A percentile compares a stretch with the other conserved stretches of the same genome.
Conservation (phyloP, 2,113 vertebrate species). For the Beaufortia kweichowensis region DNA sequence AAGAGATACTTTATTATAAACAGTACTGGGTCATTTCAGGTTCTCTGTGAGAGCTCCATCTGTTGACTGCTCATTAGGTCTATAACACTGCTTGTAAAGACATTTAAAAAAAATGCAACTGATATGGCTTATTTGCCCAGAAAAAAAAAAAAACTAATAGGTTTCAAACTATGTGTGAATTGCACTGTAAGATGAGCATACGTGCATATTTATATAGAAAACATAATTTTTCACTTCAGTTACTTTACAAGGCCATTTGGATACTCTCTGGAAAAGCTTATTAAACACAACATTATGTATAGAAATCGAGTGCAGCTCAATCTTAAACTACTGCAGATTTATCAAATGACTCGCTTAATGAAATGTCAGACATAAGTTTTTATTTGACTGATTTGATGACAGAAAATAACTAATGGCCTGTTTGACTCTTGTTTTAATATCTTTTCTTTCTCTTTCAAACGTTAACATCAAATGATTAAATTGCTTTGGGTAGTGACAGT, state of each 20-base stretch:
- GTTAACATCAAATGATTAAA: too few species aligned
- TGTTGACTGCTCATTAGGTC: constrained; percentile 24
- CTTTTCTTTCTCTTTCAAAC: too few species aligned
- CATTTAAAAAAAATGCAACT: too few species aligned
- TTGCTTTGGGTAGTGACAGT: too few species aligned
- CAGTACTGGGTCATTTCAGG: background rate
- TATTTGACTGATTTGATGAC: background rate
- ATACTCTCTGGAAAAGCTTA: background rate
- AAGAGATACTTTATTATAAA: too few species aligned
- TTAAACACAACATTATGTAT: background rate
- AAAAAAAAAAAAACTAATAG: background rate
- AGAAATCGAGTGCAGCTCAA: background rate
- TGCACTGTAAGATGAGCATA: background rate
- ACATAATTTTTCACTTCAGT: background rate
- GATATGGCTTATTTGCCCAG: background rate
- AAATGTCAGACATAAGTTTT: background rate
- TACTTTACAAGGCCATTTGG: background rate
- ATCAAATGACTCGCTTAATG: background rate
- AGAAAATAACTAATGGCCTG: background rate
- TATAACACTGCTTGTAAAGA: constrained; percentile 9
- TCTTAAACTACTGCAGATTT: background rate
- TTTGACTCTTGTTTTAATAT: too few species aligned
- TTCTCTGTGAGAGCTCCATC: constrained; percentile 9
- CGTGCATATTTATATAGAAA: background rate
- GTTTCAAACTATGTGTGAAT: background rate